phyloP scores from a whole-genome alignment of 2,888 invertebrate species.

The Ligdia adustata region DNA sequence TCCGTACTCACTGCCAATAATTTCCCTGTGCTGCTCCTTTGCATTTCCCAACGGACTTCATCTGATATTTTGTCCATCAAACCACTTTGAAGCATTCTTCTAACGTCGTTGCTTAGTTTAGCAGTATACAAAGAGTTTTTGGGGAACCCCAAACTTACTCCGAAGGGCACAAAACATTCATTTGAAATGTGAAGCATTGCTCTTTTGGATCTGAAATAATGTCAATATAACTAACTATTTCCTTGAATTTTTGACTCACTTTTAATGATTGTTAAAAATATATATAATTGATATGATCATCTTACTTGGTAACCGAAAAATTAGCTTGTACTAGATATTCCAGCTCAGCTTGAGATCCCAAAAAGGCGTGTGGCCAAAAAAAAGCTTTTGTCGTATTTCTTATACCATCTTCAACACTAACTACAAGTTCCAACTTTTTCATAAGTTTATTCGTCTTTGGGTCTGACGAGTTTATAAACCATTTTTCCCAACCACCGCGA shows the following conservation, averaged over 20 bases:
- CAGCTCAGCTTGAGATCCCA: slow-evolving; percentile 89
- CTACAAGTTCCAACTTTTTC: slow-evolving; percentile 87
- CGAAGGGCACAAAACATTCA: slow-evolving; percentile 90
- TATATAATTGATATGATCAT: slow-evolving; percentile 1
- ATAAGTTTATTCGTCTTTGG: slow-evolving; percentile 84
- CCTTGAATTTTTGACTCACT: neutral
- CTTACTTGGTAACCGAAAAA: slow-evolving; percentile 82
- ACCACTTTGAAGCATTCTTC: slow-evolving; percentile 87
- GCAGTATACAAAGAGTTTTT: slow-evolving; percentile 86
- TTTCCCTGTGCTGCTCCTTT: slow-evolving; percentile 85
- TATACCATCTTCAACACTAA: slow-evolving; percentile 87
- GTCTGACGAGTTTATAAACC: slow-evolving; percentile 89
- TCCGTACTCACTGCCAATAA: slow-evolving; percentile 85
- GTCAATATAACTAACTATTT: neutral
- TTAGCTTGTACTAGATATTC: slow-evolving; percentile 89
- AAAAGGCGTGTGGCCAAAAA: slow-evolving; percentile 91
- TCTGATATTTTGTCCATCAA: slow-evolving; percentile 86
- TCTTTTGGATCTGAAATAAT: slow-evolving; percentile 78
- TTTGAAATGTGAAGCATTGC: slow-evolving; percentile 88
- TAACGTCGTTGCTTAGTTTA: slow-evolving; percentile 85
- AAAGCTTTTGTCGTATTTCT: slow-evolving; percentile 89
- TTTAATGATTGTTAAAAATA: neutral
- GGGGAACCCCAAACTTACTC: slow-evolving; percentile 86
- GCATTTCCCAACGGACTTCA: slow-evolving; percentile 90
- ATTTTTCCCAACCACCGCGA: slow-evolving; percentile 89